These are phyloP conservation scores for Sapajus apella DNA, from an alignment of 2,113 vertebrate genomes.

Conservation along the genomic window DNA sequence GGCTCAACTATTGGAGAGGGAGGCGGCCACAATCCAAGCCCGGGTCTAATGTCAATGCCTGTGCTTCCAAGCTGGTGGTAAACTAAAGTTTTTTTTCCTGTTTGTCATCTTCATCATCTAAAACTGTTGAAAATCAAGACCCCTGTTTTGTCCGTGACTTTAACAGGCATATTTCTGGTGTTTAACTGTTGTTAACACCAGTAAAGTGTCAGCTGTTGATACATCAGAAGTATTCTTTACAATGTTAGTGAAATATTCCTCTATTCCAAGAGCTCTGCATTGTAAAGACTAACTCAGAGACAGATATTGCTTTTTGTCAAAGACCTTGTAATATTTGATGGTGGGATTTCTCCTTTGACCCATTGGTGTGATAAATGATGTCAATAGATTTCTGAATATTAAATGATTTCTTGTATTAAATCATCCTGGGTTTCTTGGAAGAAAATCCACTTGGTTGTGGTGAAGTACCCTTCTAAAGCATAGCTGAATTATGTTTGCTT, in stretches of 20 bases:
- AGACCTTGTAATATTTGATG: constrained; percentile 6
- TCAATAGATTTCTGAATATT: constrained; percentile 66
- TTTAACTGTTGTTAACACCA: not conserved
- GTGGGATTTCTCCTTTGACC: constrained; percentile 35
- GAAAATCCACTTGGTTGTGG: constrained; percentile 34
- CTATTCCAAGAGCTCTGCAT: not conserved
- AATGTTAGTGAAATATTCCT: not conserved
- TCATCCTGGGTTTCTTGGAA: constrained; percentile 46
- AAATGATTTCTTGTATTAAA: constrained; percentile 39
- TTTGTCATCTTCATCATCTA: not conserved
- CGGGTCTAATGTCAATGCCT: not conserved
- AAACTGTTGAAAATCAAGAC: not conserved
- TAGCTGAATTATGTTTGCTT: not conserved
- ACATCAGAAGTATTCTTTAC: not conserved
- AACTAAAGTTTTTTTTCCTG: not conserved
- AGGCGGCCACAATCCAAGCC: not conserved
- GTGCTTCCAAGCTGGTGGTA: not conserved
- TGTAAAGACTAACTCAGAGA: not conserved
- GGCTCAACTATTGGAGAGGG: not conserved
- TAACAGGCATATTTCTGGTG: not conserved
- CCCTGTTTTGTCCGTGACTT: not conserved
- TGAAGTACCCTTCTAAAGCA: not conserved
- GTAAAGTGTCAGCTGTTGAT: not conserved
- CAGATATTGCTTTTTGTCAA: not conserved
- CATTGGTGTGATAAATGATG: constrained; percentile 35